Percentiles rank a stretch among this genome's conserved stretches.
Evolutionary conservation across 2,888 invertebrate species (phyloP).

Genomic region (Tubulanus polymorphus): DNA sequence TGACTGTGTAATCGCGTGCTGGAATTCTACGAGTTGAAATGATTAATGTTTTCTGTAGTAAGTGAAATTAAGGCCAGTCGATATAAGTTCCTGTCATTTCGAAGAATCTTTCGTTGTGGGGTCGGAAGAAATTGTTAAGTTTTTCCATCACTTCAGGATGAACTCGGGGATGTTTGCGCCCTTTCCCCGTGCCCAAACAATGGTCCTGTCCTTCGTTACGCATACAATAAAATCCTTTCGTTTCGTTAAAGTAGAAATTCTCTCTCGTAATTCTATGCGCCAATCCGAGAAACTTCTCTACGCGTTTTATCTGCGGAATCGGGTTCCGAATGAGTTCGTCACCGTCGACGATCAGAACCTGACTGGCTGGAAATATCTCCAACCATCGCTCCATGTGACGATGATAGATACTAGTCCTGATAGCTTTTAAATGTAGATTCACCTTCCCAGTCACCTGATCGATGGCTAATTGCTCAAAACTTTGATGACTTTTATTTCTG

Average conservation of each 20-base stretch:
- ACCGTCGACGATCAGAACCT: slow-evolving; percentile 82
- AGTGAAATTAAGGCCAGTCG: too few relatives aligned
- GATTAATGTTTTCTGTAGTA: too few relatives aligned
- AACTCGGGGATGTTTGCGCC: slow-evolving; percentile 79
- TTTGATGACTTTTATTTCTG: slow-evolving; percentile 35
- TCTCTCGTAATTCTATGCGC: slow-evolving; percentile 52
- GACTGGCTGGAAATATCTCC: slow-evolving; percentile 83
- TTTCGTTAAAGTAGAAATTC: slow-evolving; percentile 93
- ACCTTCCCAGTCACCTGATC: slow-evolving; percentile 46
- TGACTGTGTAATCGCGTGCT: too few relatives aligned
- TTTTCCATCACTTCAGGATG: slow-evolving; percentile 61
- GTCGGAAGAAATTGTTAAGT: slow-evolving; percentile 26
- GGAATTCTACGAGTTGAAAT: too few relatives aligned
- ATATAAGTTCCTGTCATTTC: slow-evolving; percentile 85
- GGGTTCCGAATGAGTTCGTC: slow-evolving; percentile 28
- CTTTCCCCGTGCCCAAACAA: slow-evolving; percentile 84
- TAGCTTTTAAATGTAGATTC: slow-evolving; percentile 53
- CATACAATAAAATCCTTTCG: slow-evolving; percentile 87
- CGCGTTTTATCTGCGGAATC: slow-evolving; percentile 20
- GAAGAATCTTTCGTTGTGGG: slow-evolving; percentile 50
- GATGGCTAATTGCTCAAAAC: slow-evolving; percentile 54
- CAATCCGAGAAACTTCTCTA: slow-evolving; percentile 29
- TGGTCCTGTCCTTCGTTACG: slow-evolving; percentile 64
- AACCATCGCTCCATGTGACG: slow-evolving; percentile 86
- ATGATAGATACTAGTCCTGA: slow-evolving; percentile 52